phyloP scores from a whole-genome alignment of 2,888 invertebrate species.

The Melolontha melolontha region DNA sequence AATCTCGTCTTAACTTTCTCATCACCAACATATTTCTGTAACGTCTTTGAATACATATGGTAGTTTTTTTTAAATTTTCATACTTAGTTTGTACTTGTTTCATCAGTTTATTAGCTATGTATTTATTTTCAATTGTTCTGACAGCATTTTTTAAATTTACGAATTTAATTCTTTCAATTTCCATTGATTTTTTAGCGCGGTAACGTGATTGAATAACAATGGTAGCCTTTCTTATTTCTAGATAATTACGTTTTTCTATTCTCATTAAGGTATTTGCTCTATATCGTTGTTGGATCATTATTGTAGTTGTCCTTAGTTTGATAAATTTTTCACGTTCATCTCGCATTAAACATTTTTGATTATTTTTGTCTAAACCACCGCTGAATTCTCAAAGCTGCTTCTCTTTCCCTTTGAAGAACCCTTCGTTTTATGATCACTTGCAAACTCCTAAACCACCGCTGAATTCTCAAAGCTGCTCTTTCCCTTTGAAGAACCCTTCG shows the following conservation, averaged over 20 bases:
- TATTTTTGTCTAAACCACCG: conserved; percentile 45
- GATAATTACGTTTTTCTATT: conserved; percentile 58
- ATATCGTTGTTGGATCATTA: conserved; percentile 68
- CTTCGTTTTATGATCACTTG: conserved; percentile 68
- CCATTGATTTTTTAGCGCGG: conserved; percentile 54
- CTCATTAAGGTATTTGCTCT: too few species aligned
- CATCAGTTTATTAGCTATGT: conserved; percentile 52
- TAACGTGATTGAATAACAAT: conserved; percentile 57
- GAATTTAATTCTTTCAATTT: conserved; percentile 56
- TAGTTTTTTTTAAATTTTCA: conserved; percentile 46
- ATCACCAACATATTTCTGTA: conserved; percentile 51
- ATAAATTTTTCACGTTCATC: conserved; percentile 39
- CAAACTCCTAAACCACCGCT: conserved; percentile 72
- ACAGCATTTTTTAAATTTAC: conserved; percentile 60
- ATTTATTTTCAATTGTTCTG: conserved; percentile 65
- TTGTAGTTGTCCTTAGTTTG: conserved; percentile 58
- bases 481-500: conserved; percentile 63
- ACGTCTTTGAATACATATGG: conserved; percentile 53
- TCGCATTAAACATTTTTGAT: conserved; percentile 49
- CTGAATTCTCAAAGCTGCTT: conserved; percentile 63
- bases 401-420: conserved; percentile 63
- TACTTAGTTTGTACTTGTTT: neutral
- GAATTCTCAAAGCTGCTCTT: conserved; percentile 72
- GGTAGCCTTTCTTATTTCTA: conserved; percentile 56
- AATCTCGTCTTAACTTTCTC: conserved; percentile 44